These are phyloP conservation scores for Microctenopoma steveboyesi DNA, from an alignment of 2,797 vertebrate species.

Conservation along the genomic window DNA sequence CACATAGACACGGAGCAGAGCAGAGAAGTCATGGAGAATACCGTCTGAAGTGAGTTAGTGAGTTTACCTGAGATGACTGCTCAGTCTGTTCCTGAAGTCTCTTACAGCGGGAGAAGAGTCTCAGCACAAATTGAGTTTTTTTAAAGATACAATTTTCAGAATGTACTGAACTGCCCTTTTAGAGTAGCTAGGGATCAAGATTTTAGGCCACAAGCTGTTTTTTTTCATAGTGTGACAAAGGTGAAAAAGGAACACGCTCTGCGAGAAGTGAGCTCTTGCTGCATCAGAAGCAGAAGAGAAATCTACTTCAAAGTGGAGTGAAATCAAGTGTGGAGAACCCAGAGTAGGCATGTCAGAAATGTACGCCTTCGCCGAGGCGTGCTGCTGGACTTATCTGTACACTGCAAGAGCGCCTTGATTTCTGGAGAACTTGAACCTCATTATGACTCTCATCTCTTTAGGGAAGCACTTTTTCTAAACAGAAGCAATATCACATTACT, in stretches of 20 bases:
- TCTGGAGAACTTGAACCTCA: constrained; percentile 44
- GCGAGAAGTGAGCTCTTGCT: constrained; percentile 20
- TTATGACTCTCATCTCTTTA: constrained; percentile 19
- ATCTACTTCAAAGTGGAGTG: constrained; percentile 51
- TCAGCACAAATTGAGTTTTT: constrained; percentile 8
- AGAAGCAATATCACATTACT: constrained; percentile 12
- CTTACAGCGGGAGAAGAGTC: not conserved
- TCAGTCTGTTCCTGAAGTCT: not conserved
- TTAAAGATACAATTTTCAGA: not conserved
- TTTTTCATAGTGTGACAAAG: constrained; percentile 20
- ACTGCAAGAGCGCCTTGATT: constrained; percentile 36
- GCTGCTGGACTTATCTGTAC: constrained; percentile 44
- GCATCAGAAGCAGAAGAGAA: constrained; percentile 30
- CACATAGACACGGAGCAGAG: not conserved
- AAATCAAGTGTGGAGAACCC: constrained; percentile 58
- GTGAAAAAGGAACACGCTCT: constrained; percentile 24
- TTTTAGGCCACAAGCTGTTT: constrained; percentile 20
- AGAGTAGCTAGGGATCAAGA: not conserved
- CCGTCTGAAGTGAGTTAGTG: not conserved
- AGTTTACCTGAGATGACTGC: constrained; percentile 26
- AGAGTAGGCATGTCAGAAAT: constrained; percentile 51
- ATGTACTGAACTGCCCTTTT: constrained; percentile 21
- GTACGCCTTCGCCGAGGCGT: constrained; percentile 28
- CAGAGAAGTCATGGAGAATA: not conserved
- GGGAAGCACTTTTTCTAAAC: constrained; percentile 22